phyloP scores from a whole-genome alignment of 2,888 invertebrate species.

The Parnassius apollo region DNA sequence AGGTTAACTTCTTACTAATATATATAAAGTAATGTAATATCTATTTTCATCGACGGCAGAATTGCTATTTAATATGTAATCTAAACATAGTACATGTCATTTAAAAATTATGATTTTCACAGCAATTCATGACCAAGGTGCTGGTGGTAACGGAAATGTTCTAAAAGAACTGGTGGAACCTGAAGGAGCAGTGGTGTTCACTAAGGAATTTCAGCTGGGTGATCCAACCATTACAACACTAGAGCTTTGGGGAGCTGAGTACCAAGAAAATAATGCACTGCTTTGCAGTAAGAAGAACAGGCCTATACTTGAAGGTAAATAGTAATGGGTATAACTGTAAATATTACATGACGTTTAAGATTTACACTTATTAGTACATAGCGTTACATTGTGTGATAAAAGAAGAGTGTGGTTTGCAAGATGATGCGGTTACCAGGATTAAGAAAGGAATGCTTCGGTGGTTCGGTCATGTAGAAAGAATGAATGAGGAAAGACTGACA shows the following conservation, averaged over 20 bases:
- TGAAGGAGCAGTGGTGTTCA: constrained; percentile 94
- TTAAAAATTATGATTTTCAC: constrained; percentile 12
- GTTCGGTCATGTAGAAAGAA: too few relatives aligned
- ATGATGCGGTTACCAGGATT: too few relatives aligned
- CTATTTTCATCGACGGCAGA: too few relatives aligned
- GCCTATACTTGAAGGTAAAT: constrained; percentile 79
- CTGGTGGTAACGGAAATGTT: constrained; percentile 99
- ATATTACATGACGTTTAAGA: not conserved
- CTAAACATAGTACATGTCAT: too few relatives aligned
- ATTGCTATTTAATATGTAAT: too few relatives aligned
- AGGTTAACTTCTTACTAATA: too few relatives aligned
- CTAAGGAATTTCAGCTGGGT: constrained; percentile 92
- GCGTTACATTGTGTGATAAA: too few relatives aligned
- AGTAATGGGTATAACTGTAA: not conserved
- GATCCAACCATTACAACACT: constrained; percentile 96
- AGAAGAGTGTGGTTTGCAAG: too few relatives aligned
- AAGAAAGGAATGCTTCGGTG: too few relatives aligned
- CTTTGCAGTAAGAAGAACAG: constrained; percentile 87
- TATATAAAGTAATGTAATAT: too few relatives aligned
- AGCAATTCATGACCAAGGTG: constrained; percentile 99
- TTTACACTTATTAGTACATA: too few relatives aligned
- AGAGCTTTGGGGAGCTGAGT: constrained; percentile 99
- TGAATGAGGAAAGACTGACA: too few relatives aligned
- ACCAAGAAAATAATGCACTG: constrained; percentile 97
- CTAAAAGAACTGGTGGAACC: constrained; percentile 98